Base-by-base conservation (phyloP, 1,140 invertebrate species). In the Ylistrum balloti region DNA sequence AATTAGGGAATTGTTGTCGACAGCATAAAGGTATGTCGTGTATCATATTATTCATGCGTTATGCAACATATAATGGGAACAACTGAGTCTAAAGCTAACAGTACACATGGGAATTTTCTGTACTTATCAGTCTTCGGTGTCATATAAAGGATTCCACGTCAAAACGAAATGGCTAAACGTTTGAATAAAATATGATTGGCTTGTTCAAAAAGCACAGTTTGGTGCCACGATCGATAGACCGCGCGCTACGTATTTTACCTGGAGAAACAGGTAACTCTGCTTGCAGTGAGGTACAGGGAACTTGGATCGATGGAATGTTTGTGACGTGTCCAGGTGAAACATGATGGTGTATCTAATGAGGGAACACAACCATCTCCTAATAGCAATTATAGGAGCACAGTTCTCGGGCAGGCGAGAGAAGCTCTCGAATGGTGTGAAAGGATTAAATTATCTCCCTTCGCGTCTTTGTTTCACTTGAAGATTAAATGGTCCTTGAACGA, bases 101-200 rank as follows among this genome's bases (percentile, higher is more conserved):
- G 56, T 74, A n/a, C 56, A 5, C 22, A 11, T 7, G 22, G 56
- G 56, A 11, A 74, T 74, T 9, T 5, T 28, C 5, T 74, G 56
- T 74, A 1, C 56, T 74, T 28, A n/a, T 2, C 9, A 74, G n/a
- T 45, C 41, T n/a, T 3, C n/a, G n/a, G n/a, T 74, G 56, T 74
- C 56, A 28, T 17, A 17, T 74, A 74, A 74, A 28, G 22, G n/a
- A 2, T 74, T 9, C 9, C 56, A 74, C 5, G 35, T 38, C 35
- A 38, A 38, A 38, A n/a, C 22, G 28, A 74, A 74, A 74, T 74
- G 56, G 56, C n/a, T 28, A 9, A 28, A 0, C 56, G 56, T 74
- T 9, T 74, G 56, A 74, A 74, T 74, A 74, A 74, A 74, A 74
- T 74, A 74, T 74, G 56, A 74, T 74, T 74, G 28, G 22, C 28